phyloP scores from a whole-genome alignment of 1,140 invertebrate species.

The Lasioglossum baleicum region DNA sequence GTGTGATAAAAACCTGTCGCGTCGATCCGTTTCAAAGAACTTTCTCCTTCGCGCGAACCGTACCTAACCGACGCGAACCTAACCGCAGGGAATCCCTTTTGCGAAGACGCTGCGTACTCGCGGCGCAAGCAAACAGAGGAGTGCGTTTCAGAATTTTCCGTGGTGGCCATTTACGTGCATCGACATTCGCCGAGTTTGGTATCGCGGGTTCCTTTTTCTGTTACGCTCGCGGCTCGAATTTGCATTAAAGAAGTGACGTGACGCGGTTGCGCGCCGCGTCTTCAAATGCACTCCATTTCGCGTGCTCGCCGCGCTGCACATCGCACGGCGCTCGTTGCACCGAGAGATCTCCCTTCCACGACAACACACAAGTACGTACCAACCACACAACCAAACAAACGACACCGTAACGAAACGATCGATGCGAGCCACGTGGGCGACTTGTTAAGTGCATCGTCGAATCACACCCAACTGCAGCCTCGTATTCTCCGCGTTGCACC shows the following conservation, averaged over 20 bases:
- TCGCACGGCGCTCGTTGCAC: too few species aligned
- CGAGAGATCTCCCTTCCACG: too few species aligned
- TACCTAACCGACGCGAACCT: neutral
- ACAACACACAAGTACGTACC: neutral
- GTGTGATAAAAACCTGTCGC: neutral
- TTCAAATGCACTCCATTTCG: constrained; percentile 42
- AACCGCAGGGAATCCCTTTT: constrained; percentile 27
- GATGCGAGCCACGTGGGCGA: constrained; percentile 62
- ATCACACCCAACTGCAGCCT: constrained; percentile 53
- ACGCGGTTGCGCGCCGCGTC: constrained; percentile 19
- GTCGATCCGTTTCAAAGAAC: constrained; percentile 28
- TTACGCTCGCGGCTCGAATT: constrained; percentile 22
- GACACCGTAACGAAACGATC: constrained; percentile 20
- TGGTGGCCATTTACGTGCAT: constrained; percentile 34
- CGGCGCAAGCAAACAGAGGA: neutral
- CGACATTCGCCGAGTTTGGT: constrained; percentile 33
- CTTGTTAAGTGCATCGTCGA: constrained; percentile 65
- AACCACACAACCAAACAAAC: neutral
- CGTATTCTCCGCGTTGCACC: constrained; percentile 34
- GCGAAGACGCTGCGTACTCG: neutral
- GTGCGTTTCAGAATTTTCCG: constrained; percentile 42
- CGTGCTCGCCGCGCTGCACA: neutral
- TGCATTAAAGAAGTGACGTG: constrained; percentile 48
- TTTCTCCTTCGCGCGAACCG: constrained; percentile 10
- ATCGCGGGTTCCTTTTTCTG: constrained; percentile 36